These are phyloP conservation scores for Danionella cerebrum DNA, from an alignment of 2,113 vertebrate genomes.

Conservation along the genomic window DNA sequence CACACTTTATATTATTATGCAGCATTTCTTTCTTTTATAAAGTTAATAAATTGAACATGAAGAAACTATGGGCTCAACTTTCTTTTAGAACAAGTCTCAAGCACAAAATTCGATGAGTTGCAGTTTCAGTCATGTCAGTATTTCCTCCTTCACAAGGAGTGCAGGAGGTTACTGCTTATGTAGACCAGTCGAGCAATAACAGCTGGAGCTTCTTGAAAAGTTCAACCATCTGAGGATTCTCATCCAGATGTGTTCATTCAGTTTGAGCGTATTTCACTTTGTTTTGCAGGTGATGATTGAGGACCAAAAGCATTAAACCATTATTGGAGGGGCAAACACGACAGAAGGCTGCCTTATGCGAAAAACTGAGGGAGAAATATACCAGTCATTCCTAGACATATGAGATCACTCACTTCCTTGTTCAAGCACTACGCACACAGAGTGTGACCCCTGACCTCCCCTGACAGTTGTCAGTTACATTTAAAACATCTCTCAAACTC, in stretches of 20 bases:
- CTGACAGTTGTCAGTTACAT: neutral
- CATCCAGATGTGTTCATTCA: neutral
- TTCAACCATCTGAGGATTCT: neutral
- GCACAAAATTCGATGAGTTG: no score
- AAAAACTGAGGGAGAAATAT: neutral
- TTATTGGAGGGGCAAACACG: neutral
- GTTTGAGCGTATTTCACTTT: neutral
- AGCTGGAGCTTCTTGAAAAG: neutral
- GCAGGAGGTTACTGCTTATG: no score
- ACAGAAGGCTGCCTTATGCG: neutral
- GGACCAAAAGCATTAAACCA: neutral
- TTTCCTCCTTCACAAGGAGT: no score
- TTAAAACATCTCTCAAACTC: no score
- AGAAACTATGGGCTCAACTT: no score
- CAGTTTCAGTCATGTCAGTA: no score
- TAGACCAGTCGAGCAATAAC: neutral
- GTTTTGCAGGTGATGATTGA: neutral
- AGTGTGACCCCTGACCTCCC: conserved; percentile 12
- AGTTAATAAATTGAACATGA: no score
- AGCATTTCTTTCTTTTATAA: no score
- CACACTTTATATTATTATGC: no score
- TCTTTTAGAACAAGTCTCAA: no score
- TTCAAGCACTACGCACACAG: neutral
- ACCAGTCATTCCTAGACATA: neutral
- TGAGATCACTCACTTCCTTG: neutral